Conservation (phyloP, 2,888 invertebrate species). For the Oligia fasciuncula region DNA sequence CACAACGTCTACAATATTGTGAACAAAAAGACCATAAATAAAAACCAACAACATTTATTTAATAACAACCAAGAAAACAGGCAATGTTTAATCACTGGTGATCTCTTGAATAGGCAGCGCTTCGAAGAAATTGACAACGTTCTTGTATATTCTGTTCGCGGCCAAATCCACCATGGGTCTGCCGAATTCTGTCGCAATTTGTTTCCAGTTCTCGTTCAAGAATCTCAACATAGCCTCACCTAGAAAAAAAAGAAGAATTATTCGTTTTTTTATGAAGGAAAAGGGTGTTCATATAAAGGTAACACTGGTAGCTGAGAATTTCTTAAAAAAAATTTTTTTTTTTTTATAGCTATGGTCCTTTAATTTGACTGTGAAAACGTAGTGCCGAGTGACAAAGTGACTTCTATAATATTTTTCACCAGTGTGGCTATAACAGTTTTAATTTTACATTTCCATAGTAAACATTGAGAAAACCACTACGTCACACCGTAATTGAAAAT, state of each 20-base stretch:
- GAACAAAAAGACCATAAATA: not conserved
- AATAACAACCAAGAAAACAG: slow-evolving; percentile 4
- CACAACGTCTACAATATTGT: not conserved
- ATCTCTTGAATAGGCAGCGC: slow-evolving; percentile 77
- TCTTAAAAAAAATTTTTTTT: not conserved
- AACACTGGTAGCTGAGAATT: not conserved
- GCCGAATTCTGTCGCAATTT: slow-evolving; percentile 80
- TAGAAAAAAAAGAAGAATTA: slow-evolving; percentile 61
- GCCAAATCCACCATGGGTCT: slow-evolving; percentile 76
- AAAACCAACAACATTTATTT: slow-evolving; percentile 32
- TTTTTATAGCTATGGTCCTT: not conserved
- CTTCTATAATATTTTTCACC: not conserved
- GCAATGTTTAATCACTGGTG: slow-evolving; percentile 61
- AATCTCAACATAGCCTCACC: slow-evolving; percentile 79
- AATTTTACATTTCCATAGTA: not conserved
- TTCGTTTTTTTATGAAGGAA: not conserved
- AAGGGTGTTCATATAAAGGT: not conserved
- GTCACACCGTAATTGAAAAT: slow-evolving; percentile 3
- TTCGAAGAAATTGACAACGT: slow-evolving; percentile 72
- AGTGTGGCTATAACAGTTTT: not conserved
- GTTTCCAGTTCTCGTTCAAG: slow-evolving; percentile 83
- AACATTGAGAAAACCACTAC: not conserved
- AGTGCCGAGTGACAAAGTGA: not conserved
- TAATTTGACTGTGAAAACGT: not conserved
- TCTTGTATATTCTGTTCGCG: slow-evolving; percentile 74